Evolutionary conservation across 2,888 invertebrate genomes (phyloP).

Genomic region (Gibbula magus): DNA sequence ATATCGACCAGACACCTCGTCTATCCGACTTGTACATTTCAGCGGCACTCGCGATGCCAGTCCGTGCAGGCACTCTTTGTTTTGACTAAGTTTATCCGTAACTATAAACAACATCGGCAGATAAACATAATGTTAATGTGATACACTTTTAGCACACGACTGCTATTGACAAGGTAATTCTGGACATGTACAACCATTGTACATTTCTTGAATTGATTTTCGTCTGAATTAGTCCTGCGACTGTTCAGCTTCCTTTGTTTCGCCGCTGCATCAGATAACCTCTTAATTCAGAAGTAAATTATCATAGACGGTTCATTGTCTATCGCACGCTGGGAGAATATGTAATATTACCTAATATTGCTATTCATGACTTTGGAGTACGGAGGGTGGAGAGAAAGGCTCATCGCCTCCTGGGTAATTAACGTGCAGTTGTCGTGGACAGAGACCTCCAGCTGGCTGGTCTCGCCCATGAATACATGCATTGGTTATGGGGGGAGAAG

Average conservation of each 20-base stretch:
- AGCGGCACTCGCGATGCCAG: not conserved
- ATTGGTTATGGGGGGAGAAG: not conserved
- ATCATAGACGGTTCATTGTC: not conserved
- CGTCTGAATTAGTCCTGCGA: not conserved
- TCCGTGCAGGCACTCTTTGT: constrained; percentile 8
- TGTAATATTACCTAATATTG: constrained; percentile 12
- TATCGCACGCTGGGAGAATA: not conserved
- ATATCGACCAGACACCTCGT: not conserved
- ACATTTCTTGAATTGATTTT: not conserved
- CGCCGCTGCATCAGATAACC: not conserved
- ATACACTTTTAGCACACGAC: not conserved
- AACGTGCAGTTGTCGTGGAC: constrained; percentile 14
- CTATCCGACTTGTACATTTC: not conserved
- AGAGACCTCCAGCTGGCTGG: not conserved
- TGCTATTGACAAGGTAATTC: not conserved
- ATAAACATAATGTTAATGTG: constrained; percentile 13
- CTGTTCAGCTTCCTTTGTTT: not conserved
- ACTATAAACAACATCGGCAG: constrained; percentile 16
- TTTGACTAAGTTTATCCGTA: constrained; percentile 11
- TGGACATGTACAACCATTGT: not conserved
- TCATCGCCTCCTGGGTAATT: not conserved
- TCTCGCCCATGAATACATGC: constrained; percentile 6
- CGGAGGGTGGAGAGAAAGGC: not conserved
- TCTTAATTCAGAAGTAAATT: not conserved
- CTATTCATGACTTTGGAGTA: not conserved